Base-by-base conservation (phyloP, 64 coral and sea anemone species). In the Dendronephthya gigantea region DNA sequence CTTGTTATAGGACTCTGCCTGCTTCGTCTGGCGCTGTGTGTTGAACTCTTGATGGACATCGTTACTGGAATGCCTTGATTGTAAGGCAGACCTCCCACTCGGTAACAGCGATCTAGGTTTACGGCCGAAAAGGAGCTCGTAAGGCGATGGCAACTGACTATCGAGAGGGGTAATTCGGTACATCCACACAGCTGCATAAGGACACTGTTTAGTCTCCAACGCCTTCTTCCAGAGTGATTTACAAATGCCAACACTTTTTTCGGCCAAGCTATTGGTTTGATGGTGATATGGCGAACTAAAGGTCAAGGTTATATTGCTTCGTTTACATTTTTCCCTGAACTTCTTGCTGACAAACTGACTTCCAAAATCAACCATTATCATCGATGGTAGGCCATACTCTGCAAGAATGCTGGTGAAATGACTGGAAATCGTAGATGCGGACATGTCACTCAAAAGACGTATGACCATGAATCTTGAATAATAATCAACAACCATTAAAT, bases 271-370 rank as follows among this genome's bases (percentile, higher is more conserved):
- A 33, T 90, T 93, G 19, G 85, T 74, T 50, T 93, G 88, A 48
- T 90, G 92, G 68, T 89, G 84, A 29, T 93, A 89, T n/a, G 91
- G 88, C 36, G 84, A 93, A 84, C 91, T 93, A 68, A 90, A 86
- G 0, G 33, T 28, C 66, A 93, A 35, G 62, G 66, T 85, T 16
- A 94, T 88, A 49, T 56, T 34, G 32, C 84, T 85, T 68, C 83
- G 22, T 88, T 93, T 49, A 16, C 88, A 88, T 30, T 85, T 90
- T 25, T 68, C 68, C 34, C 72, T 66, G 23, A 93, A 93, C 39
- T 83, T 59, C 32, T 93, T 39, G 34, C 79, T 89, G 48, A 90
- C 51, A 35, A 40, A 93, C n/a, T 93, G 50, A 85, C 9, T 87
- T 84, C 30, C n/a, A n/a, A 86, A 92, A 83, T 89, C 87, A 17